Conservation (phyloP, 2,113 vertebrate species). For the Gopherus flavomarginatus region DNA sequence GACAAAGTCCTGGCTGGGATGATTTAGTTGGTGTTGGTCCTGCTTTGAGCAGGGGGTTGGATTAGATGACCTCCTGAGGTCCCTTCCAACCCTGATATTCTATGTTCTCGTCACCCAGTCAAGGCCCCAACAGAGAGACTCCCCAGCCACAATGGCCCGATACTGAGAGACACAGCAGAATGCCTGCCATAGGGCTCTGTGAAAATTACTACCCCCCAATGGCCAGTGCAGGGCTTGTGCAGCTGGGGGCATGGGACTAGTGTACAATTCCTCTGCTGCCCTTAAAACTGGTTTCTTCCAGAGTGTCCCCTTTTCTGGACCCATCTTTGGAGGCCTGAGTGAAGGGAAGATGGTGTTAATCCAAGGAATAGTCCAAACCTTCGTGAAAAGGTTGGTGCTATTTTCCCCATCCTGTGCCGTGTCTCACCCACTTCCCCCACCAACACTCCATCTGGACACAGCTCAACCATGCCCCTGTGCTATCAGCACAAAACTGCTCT, state of each 20-base stretch:
- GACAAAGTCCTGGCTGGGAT: too few relatives aligned
- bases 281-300: background rate
- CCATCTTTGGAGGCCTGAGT: background rate
- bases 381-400: background rate
- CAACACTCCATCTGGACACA: background rate
- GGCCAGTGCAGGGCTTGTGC: background rate
- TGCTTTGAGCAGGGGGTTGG: too few relatives aligned
- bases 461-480: background rate
- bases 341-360: background rate
- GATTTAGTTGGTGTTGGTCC: too few relatives aligned
- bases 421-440: background rate
- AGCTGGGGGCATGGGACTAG: background rate
- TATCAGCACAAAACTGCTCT: background rate
- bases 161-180: background rate
- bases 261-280: background rate
- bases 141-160: background rate
- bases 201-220: background rate
- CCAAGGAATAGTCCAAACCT: background rate
- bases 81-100: too few relatives aligned
- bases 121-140: background rate
- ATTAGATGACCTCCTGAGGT: too few relatives aligned
- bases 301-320: background rate
- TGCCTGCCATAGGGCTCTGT: background rate
- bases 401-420: background rate
- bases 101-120: too few relatives aligned